Percentiles rank a stretch among this genome's conserved stretches.
Conservation (phyloP, 2,797 vertebrate genomes). For the Spondyliosoma cantharus region DNA sequence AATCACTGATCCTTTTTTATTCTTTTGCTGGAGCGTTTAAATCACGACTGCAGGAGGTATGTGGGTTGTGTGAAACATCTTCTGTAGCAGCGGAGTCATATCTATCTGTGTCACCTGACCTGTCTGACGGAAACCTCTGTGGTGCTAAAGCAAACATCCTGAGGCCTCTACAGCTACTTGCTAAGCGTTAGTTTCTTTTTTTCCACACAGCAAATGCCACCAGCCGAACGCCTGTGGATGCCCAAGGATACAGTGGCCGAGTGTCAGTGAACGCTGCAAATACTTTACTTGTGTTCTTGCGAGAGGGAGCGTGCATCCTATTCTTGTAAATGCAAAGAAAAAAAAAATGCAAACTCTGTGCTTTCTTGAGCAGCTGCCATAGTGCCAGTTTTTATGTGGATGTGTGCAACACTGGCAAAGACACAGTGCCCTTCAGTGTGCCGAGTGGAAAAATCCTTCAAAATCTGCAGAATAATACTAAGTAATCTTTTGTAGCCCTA, state of each 20-base stretch:
- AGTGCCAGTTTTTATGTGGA: conserved; percentile 29
- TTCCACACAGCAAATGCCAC: conserved; percentile 39
- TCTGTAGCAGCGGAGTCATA: conserved; percentile 21
- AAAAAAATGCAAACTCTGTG: background rate
- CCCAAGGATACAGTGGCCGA: conserved; percentile 1
- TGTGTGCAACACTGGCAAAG: conserved; percentile 31
- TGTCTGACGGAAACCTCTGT: conserved; percentile 72
- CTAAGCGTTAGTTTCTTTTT: conserved; percentile 30
- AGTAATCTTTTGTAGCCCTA: conserved; percentile 68
- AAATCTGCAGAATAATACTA: conserved; percentile 47
- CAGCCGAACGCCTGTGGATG: conserved; percentile 16
- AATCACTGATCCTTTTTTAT: background rate
- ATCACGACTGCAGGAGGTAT: conserved; percentile 22
- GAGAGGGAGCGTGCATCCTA: background rate
- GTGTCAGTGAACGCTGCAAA: conserved; percentile 10
- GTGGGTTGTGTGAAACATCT: conserved; percentile 37
- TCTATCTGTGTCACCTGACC: conserved; percentile 71
- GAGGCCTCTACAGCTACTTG: conserved; percentile 43
- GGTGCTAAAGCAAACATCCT: conserved; percentile 72
- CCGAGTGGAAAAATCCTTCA: conserved; percentile 29
- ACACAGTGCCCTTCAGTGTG: conserved; percentile 35
- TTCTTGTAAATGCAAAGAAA: conserved; percentile 24
- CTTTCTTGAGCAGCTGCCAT: conserved; percentile 25
- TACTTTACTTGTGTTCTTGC: background rate
- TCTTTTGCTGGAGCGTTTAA: conserved; percentile 1